Evolutionary conservation across 2,113 vertebrate species (phyloP).

Genomic region (Oenanthe melanoleuca): DNA sequence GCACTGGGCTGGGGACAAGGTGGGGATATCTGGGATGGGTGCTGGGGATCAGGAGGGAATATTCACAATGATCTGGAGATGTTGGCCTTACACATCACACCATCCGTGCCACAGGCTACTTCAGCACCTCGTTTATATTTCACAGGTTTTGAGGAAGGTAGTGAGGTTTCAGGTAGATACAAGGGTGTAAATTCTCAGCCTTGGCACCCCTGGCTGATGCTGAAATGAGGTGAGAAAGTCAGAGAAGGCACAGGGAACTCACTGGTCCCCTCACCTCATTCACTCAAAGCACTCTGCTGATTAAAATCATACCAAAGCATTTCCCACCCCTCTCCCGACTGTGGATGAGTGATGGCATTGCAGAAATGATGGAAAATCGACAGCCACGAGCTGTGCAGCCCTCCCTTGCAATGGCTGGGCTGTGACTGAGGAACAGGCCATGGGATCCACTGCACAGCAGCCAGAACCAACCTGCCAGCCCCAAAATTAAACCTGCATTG

Average conservation of each 20-base stretch:
- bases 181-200: neutral
- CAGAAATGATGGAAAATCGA: neutral
- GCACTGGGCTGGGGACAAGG: neutral
- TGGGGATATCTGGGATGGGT: no score
- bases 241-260: neutral
- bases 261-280: rapidly evolving
- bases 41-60: neutral
- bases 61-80: neutral
- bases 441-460: neutral
- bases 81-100: neutral
- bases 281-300: neutral
- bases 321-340: neutral
- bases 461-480: neutral
- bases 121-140: neutral
- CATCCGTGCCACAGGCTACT: neutral
- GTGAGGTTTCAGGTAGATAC: neutral
- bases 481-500: neutral
- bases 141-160: neutral
- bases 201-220: neutral
- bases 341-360: neutral
- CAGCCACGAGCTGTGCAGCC: neutral
- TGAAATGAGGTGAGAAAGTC: neutral
- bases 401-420: neutral
- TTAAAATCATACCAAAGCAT: neutral
- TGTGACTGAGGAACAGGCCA: neutral